Base-by-base conservation (phyloP, 2,888 invertebrate species). In the Morpho achilles region DNA sequence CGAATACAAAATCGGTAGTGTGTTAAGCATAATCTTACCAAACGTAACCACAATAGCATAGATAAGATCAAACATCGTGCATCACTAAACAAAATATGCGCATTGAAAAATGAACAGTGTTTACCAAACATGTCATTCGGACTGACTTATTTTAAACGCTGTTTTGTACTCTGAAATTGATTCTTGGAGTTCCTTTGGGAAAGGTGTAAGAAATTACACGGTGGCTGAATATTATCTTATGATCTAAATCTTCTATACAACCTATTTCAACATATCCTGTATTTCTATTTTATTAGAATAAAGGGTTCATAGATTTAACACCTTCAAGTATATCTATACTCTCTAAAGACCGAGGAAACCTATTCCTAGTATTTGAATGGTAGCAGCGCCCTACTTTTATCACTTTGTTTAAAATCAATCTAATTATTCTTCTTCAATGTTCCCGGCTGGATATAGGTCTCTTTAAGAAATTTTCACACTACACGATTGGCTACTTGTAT, bases 111-210 rank as follows among this genome's bases (percentile, higher is more conserved):
- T 69, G 57, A 55, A 51, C 73, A 74, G 67, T 88, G 82, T 88
- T 89, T 87, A 79, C 85, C 82, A 87, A 89, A 89, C 84, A 89
- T 84, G 86, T 82, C 87, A 80, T 79, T 81, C 75, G 74, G 59
- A 59, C 58, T 59, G 73, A 75, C 73, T 76, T 73, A 72, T 75
- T 76, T 76, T 70, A 73, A 80, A 76, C 68, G 68, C 68, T 69
- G 68, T 70, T 73, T 73, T 77, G 75, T 76, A 74, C 75, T 78
- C 75, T 87, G 82, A 87, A 88, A 87, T 85, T 83, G 83, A 82
- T 80, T 81, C 79, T 67, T 65, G 69, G 53, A 63, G 66, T 58
- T 66, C 60, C 59, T 57, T 65, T 62, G 58, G 53, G 60, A 59
- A 49, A 55, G 56, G 67, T 72, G 68, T 58, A 67, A 65, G 58